Evolutionary conservation across 2,113 vertebrate species (phyloP).

Genomic region (Edolisoma coerulescens): DNA sequence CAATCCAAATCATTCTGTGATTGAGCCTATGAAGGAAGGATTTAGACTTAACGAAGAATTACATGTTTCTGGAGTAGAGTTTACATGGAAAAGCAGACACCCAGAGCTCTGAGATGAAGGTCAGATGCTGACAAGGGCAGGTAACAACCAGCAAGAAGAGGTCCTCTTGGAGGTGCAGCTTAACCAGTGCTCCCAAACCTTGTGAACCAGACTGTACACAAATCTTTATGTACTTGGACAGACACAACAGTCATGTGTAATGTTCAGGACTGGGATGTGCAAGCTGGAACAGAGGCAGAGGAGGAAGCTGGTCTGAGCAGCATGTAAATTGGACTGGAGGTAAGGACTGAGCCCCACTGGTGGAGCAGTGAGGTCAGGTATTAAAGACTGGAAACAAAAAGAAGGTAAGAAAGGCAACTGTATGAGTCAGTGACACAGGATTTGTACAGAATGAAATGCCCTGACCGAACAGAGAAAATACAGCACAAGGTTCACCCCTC

Average conservation of each 20-base stretch:
- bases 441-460: neutral
- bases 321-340: neutral
- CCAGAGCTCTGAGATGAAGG: neutral
- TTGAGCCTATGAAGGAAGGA: neutral
- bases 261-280: rapidly evolving
- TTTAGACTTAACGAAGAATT: neutral
- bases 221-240: neutral
- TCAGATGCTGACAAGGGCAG: neutral
- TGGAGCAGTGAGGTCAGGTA: neutral
- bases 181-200: neutral
- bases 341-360: neutral
- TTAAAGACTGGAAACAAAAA: neutral
- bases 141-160: neutral
- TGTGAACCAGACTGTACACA: neutral
- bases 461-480: neutral
- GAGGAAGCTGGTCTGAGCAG: neutral
- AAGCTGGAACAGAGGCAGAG: neutral
- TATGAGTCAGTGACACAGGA: neutral
- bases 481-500: neutral
- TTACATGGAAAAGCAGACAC: neutral
- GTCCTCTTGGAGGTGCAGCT: neutral
- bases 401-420: neutral
- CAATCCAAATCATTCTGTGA: neutral
- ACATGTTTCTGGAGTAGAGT: neutral
- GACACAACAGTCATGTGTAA: neutral